Evolutionary conservation across 1,140 invertebrate genomes (phyloP), one percentile per base, ranked within the genome.

Genomic region (Trichoplusia ni): DNA sequence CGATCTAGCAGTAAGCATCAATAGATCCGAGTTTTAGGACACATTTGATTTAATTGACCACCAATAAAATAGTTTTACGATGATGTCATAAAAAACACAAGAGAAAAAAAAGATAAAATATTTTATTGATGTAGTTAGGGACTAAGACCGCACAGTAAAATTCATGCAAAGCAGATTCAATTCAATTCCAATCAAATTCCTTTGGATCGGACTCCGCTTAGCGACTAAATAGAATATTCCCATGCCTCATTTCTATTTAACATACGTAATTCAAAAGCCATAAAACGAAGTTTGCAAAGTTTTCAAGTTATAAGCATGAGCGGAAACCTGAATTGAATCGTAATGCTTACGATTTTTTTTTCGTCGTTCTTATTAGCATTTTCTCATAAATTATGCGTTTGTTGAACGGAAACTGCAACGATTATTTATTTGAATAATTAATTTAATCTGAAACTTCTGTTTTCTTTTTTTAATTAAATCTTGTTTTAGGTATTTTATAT

Each of bases 211-310:
- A n/a, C 16, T 16, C 51, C 46, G 38, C 42, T 59, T 38, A 53
- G 40, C 11, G 29, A n/a, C 56, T 60, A 47, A 46, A 62, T 33
- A 59, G 67, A 69, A 64, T 71, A 74, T 78, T 80, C 78, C 75
- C 78, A 80, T 80, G 73, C 61, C 70, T 73, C 67, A 73, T 76
- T 73, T 79, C 67, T 69, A 77, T 67, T 76, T 78, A 67, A 69
- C 73, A 78, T 80, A 74, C 71, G 68, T 70, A 75, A 77, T 77
- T 75, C 71, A 78, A 74, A 77, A 67, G 75, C 68, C 68, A 74
- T 80, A 80, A 78, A 75, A 70, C 69, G 69, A 73, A 66, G 58
- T 75, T 77, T 69, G 40, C 60, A 29, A 9, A 11, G 8, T 31
- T n/a, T 40, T 23, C 35, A 73, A 73, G 38, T 64, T 18, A 61